Evolutionary conservation across 2,888 invertebrate species (phyloP).

Genomic region (Helobdella robusta): DNA sequence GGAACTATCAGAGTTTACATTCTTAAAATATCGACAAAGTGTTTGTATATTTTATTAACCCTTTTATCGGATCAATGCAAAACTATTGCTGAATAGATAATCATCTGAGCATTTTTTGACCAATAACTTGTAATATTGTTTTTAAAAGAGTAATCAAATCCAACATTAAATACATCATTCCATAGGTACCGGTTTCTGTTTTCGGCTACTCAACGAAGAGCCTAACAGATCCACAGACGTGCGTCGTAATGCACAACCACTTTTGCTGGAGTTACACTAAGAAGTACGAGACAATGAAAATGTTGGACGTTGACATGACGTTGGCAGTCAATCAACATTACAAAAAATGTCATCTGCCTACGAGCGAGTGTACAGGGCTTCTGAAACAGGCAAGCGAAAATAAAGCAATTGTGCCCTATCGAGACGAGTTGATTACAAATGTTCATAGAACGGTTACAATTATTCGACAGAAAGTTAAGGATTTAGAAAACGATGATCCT

Average conservation of each 20-base stretch:
- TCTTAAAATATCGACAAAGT: conserved; percentile 9
- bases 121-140: no score
- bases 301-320: background rate
- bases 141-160: no score
- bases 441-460: background rate
- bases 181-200: conserved; percentile 1
- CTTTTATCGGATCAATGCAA: background rate
- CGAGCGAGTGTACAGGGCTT: conserved; percentile 9
- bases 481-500: background rate
- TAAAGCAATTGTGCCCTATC: conserved; percentile 9
- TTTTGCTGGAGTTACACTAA: conserved; percentile 26
- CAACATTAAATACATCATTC: no score
- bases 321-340: conserved; percentile 27
- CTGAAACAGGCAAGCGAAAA: background rate
- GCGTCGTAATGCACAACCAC: conserved; percentile 29
- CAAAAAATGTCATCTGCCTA: conserved; percentile 31
- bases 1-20: conserved; percentile 7
- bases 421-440: background rate
- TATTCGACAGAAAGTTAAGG: background rate
- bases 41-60: background rate
- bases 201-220: conserved; percentile 24
- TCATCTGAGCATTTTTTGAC: background rate
- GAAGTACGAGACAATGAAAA: background rate
- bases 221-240: conserved; percentile 20
- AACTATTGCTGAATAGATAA: background rate